Percentiles rank a stretch among this genome's conserved stretches.
Evolutionary conservation across 1,140 invertebrate genomes (phyloP).

Genomic region (Pachypeltis micranthus): DNA sequence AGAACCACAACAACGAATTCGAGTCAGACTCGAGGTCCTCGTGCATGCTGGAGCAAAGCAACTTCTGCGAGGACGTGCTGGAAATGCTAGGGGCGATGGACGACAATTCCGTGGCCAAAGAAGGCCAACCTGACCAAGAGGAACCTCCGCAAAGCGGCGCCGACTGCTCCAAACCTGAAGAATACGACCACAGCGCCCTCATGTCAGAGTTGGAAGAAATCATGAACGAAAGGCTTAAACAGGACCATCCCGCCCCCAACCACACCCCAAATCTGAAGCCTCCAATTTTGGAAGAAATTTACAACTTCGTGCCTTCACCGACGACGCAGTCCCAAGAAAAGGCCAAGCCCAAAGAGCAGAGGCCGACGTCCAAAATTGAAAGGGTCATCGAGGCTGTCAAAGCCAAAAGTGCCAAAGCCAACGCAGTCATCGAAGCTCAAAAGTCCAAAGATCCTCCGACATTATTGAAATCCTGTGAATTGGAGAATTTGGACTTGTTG

Average conservation of each 20-base stretch:
- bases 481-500: slow-evolving; percentile 19
- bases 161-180: neutral
- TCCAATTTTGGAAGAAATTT: slow-evolving; percentile 28
- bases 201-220: slow-evolving; percentile 16
- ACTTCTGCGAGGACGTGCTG: slow-evolving; percentile 4
- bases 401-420: neutral
- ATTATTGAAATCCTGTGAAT: neutral
- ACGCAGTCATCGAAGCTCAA: slow-evolving; percentile 11
- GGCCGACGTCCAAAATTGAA: slow-evolving; percentile 29
- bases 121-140: neutral
- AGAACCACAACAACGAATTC: slow-evolving; percentile 18
- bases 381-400: slow-evolving; percentile 3
- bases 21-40: neutral
- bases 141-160: neutral
- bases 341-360: slow-evolving; percentile 35
- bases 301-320: slow-evolving; percentile 20
- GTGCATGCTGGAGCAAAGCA: slow-evolving; percentile 2
- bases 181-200: neutral
- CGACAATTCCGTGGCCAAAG: neutral
- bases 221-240: slow-evolving; percentile 28
- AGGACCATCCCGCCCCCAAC: slow-evolving; percentile 17
- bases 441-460: slow-evolving; percentile 10
- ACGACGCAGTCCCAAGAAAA: slow-evolving; percentile 41
- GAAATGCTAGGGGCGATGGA: neutral
- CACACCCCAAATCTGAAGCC: no score